Percentiles rank a stretch among this genome's conserved stretches.
Conservation (phyloP, 1,140 invertebrate species). For the Ctenoplectra terminalis region DNA sequence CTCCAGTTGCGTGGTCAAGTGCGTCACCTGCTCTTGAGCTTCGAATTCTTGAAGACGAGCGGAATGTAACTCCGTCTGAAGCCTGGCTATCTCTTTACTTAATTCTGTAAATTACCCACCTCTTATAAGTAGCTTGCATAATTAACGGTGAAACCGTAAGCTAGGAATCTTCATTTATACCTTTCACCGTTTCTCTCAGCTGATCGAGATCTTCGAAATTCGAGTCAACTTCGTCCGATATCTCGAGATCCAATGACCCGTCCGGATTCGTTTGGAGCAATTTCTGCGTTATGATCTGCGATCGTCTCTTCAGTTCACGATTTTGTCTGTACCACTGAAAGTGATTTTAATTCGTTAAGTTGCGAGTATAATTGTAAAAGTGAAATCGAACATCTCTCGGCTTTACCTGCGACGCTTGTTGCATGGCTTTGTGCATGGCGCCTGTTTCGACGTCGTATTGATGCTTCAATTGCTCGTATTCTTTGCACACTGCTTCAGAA, state of each 20-base stretch:
- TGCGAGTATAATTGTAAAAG: not conserved
- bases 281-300: constrained; percentile 85
- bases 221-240: constrained; percentile 82
- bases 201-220: constrained; percentile 87
- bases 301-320: constrained; percentile 86
- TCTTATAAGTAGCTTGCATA: not conserved
- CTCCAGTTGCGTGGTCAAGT: constrained; percentile 84
- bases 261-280: constrained; percentile 80
- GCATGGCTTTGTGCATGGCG: constrained; percentile 86
- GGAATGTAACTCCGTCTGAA: constrained; percentile 87
- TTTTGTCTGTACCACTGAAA: constrained; percentile 90
- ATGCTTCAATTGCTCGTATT: constrained; percentile 88
- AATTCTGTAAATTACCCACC: constrained; percentile 81
- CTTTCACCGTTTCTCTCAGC: constrained; percentile 86
- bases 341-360: constrained; percentile 48
- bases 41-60: constrained; percentile 88
- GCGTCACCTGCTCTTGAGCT: constrained; percentile 85
- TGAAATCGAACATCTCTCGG: not conserved
- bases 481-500: constrained; percentile 88
- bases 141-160: not conserved
- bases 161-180: constrained; percentile 60
- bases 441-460: constrained; percentile 88
- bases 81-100: constrained; percentile 85
- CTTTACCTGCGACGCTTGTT: constrained; percentile 82
- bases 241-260: constrained; percentile 72